These are phyloP conservation scores for Tonatia bakeri DNA, from an alignment of 2,113 vertebrate species.

Conservation along the genomic window DNA sequence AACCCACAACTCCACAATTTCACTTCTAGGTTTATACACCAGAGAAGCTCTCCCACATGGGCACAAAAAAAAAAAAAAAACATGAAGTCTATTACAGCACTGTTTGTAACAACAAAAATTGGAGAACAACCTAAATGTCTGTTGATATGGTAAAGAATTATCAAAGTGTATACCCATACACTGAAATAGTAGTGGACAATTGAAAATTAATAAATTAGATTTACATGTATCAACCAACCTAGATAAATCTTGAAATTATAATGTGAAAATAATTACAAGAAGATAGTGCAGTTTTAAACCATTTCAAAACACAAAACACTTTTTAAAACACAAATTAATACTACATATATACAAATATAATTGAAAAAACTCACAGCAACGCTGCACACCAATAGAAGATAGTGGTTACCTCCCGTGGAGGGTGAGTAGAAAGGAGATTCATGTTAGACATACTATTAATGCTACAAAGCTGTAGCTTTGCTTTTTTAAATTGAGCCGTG, in stretches of 20 bases:
- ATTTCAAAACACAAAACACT: background rate
- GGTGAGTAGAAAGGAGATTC: background rate
- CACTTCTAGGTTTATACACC: background rate
- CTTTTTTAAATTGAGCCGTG: background rate
- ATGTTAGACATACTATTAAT: background rate
- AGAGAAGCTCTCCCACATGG: background rate
- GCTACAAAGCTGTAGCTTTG: background rate
- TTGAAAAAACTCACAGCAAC: background rate
- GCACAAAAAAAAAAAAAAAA: conserved; percentile 12
- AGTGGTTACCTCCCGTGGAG: background rate
- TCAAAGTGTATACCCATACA: background rate
- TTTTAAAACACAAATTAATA: background rate
- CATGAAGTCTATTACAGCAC: background rate
- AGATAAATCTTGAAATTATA: background rate
- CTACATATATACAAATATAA: background rate
- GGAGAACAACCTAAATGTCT: background rate
- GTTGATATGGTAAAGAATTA: background rate
- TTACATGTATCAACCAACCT: background rate
- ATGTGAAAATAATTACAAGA: background rate
- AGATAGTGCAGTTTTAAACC: background rate
- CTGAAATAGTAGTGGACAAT: background rate
- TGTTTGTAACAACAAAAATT: background rate
- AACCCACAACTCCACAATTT: background rate
- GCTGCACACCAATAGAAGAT: background rate
- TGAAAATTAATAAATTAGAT: background rate